These are phyloP conservation scores for Sterrhoptilus dennistouni DNA, from an alignment of 2,113 vertebrate genomes.

Conservation along the genomic window DNA sequence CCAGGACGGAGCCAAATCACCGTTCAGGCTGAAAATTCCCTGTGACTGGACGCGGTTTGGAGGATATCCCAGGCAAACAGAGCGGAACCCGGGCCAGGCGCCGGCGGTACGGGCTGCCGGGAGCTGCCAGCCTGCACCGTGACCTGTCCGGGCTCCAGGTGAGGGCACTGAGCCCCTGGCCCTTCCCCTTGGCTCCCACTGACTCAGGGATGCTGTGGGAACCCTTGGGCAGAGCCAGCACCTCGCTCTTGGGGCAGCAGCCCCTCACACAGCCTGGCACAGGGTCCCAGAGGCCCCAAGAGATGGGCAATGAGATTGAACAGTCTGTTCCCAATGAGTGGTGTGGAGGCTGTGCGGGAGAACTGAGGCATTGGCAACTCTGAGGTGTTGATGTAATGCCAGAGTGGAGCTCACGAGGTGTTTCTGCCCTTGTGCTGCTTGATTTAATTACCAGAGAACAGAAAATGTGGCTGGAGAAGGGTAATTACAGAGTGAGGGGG, in stretches of 20 bases:
- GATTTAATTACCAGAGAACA: constrained; percentile 43
- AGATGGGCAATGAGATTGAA: neutral
- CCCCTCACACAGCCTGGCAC: neutral
- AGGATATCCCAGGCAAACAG: neutral
- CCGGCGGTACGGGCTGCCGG: neutral
- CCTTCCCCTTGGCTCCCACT: accelerated
- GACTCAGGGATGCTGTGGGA: accelerated
- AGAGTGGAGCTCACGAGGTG: neutral
- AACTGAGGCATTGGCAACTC: neutral
- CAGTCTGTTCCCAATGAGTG: neutral
- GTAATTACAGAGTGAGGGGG: neutral
- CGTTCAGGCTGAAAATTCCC: constrained; percentile 43
- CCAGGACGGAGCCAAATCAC: constrained; percentile 33
- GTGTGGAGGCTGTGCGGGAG: neutral
- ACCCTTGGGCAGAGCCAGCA: neutral
- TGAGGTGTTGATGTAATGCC: neutral
- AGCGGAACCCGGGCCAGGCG: neutral
- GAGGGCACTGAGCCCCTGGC: accelerated
- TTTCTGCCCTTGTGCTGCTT: constrained; percentile 1
- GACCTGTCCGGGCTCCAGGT: accelerated
- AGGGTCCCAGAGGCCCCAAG: neutral
- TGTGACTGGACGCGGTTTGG: neutral
- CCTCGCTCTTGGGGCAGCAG: accelerated
- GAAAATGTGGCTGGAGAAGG: neutral
- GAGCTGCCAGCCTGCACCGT: neutral